Evolutionary conservation across 2,888 invertebrate species (phyloP).

Genomic region (Xestoiulus laeticollis): DNA sequence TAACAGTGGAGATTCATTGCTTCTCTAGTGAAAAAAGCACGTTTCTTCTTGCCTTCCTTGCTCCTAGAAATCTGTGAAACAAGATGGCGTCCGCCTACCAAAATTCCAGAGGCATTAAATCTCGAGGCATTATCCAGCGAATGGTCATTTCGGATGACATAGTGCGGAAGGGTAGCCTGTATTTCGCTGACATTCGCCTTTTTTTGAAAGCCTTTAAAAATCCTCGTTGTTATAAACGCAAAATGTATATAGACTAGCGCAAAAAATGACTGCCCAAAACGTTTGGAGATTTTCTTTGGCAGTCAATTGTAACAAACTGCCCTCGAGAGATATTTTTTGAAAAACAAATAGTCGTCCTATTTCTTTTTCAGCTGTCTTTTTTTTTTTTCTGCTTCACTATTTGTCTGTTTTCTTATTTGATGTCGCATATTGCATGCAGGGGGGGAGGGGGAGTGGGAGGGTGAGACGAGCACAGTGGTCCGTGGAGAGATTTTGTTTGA

Average conservation of each 20-base stretch:
- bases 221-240: constrained; percentile 22
- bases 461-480: constrained; percentile 34
- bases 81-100: not conserved
- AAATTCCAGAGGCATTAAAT: constrained; percentile 5
- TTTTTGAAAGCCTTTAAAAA: constrained; percentile 32
- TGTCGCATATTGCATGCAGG: constrained; percentile 46
- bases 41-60: not conserved
- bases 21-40: not conserved
- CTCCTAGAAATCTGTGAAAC: not conserved
- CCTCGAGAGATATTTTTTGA: constrained; percentile 43
- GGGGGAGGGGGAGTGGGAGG: constrained; percentile 25
- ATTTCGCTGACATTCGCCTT: constrained; percentile 23
- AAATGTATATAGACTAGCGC: constrained; percentile 33
- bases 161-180: not conserved
- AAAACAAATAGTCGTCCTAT: constrained; percentile 45
- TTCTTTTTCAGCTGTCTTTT: constrained; percentile 39
- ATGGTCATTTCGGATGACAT: constrained; percentile 37
- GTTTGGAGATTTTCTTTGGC: constrained; percentile 46
- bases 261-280: constrained; percentile 42
- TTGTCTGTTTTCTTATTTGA: constrained; percentile 45
- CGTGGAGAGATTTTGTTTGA: constrained; percentile 37
- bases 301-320: constrained; percentile 48
- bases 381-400: constrained; percentile 30
- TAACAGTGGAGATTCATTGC: not conserved
- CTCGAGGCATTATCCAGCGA: constrained; percentile 14